These are phyloP conservation scores for Chaetura pelagica DNA, from an alignment of 2,113 vertebrate genomes.

Conservation along the genomic window DNA sequence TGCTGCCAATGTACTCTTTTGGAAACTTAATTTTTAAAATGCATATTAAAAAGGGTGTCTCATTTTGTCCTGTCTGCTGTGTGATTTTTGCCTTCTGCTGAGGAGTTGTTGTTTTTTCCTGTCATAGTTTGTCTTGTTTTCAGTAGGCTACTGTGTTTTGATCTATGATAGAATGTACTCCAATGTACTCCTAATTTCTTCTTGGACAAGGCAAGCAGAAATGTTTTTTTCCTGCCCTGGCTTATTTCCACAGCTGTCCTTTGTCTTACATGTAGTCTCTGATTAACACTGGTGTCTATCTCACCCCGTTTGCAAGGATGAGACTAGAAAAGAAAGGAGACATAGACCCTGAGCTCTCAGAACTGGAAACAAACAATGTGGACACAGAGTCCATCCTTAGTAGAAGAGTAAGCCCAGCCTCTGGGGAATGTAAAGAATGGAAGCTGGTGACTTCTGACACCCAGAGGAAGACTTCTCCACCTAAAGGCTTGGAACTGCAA, in stretches of 20 bases:
- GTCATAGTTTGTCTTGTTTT: not conserved
- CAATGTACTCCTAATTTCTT: not conserved
- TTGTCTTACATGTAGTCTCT: not conserved
- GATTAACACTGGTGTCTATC: not conserved
- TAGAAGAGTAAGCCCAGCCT: not conserved
- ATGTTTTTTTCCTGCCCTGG: not conserved
- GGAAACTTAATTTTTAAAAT: conserved; percentile 50
- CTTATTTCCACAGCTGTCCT: not conserved
- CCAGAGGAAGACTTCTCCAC: not conserved
- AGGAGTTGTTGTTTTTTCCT: not conserved
- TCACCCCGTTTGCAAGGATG: not conserved
- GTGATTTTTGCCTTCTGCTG: not conserved
- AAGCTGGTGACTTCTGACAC: not conserved
- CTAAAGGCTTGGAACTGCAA: not conserved
- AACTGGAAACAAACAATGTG: not conserved
- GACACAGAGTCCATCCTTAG: not conserved
- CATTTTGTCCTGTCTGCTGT: not conserved
- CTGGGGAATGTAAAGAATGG: not conserved
- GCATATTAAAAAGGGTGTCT: not conserved
- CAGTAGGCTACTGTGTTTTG: not conserved
- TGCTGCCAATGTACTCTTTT: conserved; percentile 17
- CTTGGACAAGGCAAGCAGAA: not conserved
- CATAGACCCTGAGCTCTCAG: not conserved
- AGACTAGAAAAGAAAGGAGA: not conserved
- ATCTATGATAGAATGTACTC: not conserved